Conservation (phyloP, 2,888 invertebrate genomes). For the Hypolimnas misippus region DNA sequence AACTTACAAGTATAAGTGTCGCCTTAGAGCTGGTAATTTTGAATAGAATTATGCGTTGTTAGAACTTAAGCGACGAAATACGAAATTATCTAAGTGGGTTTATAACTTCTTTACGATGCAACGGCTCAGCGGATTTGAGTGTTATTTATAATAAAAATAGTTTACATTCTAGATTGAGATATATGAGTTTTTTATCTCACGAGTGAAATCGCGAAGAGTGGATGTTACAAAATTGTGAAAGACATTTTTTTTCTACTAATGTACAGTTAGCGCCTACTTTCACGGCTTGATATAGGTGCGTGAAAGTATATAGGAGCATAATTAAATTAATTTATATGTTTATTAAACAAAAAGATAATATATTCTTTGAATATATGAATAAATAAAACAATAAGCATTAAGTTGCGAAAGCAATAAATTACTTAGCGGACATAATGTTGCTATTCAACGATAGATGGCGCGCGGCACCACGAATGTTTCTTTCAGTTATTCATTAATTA, state of each 20-base stretch:
- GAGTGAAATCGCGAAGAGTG: too few species aligned
- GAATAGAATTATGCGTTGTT: too few species aligned
- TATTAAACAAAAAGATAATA: not conserved
- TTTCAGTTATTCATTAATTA: slow-evolving; percentile 7
- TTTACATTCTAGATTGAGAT: too few species aligned
- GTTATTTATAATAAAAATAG: too few species aligned
- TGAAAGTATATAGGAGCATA: not conserved
- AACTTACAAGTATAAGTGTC: too few species aligned
- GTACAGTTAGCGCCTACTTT: not conserved
- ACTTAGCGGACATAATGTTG: slow-evolving; percentile 45
- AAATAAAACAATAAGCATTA: not conserved
- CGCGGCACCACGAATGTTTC: slow-evolving; percentile 19
- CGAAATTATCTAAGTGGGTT: too few species aligned
- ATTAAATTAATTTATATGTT: slow-evolving; percentile 3
- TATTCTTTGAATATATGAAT: not conserved
- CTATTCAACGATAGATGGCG: slow-evolving; percentile 71
- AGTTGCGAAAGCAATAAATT: not conserved
- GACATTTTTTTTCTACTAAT: not conserved
- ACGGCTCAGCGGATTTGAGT: too few species aligned
- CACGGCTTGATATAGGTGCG: not conserved
- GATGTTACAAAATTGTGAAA: not conserved
- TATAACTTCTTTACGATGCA: too few species aligned
- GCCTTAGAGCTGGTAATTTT: too few species aligned
- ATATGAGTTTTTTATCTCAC: too few species aligned
- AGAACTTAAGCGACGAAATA: too few species aligned